A percentile compares a stretch with the other conserved stretches of the same genome.
Evolutionary conservation across 2,888 invertebrate species (phyloP).

Genomic region (Orthonevra nobilis): DNA sequence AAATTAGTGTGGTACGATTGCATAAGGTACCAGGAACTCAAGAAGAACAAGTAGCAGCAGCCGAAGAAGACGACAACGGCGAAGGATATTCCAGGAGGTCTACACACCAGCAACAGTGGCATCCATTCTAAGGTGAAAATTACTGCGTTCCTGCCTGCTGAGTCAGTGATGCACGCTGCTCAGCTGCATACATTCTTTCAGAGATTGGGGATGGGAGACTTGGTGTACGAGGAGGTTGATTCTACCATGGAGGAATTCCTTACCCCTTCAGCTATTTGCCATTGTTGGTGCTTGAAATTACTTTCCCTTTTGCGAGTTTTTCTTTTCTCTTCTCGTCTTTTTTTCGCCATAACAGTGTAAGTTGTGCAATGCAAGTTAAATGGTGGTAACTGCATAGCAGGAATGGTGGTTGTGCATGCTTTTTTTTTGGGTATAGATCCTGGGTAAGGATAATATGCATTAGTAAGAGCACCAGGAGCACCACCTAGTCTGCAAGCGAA

Average conservation of each 20-base stretch:
- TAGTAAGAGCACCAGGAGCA: constrained; percentile 46
- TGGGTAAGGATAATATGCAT: constrained; percentile 56
- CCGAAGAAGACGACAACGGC: no score
- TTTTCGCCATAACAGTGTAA: constrained; percentile 18
- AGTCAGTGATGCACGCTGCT: no score
- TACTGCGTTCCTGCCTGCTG: constrained; percentile 53
- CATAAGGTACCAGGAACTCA: constrained; percentile 10
- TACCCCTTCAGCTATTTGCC: constrained; percentile 62
- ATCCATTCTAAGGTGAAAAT: constrained; percentile 61
- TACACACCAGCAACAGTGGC: constrained; percentile 24
- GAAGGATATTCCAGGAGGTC: no score
- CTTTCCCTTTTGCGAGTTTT: constrained; percentile 44
- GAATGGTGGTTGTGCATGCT: constrained; percentile 1
- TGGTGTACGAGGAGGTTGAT: not conserved
- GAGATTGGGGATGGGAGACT: no score
- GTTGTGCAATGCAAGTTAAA: constrained; percentile 16
- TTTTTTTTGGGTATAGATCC: constrained; percentile 31
- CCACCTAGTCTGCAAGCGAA: constrained; percentile 54
- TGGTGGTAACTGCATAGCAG: constrained; percentile 21
- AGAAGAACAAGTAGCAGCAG: constrained; percentile 4
- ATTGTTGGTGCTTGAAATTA: constrained; percentile 64
- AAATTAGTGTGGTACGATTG: constrained; percentile 63
- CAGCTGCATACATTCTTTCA: no score
- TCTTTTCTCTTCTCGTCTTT: not conserved
- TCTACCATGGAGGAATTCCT: constrained; percentile 45